Conservation (phyloP, 2,888 invertebrate genomes). For the Lasioglossum figueresi region DNA sequence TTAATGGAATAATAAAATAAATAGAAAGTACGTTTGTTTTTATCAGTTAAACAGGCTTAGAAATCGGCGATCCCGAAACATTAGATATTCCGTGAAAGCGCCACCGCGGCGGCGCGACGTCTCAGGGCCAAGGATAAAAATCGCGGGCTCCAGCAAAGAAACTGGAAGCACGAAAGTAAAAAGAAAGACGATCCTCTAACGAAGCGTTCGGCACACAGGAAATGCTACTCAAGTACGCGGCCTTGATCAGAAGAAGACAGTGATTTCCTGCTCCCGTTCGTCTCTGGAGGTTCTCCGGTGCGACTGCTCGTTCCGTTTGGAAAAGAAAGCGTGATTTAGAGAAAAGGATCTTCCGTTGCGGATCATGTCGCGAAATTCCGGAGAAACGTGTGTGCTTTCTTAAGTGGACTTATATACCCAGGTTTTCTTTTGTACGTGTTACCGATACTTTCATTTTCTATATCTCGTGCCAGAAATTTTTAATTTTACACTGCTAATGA, state of each 20-base stretch:
- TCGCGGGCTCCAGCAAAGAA: neutral
- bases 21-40: neutral
- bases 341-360: conserved; percentile 9
- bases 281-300: neutral
- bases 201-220: conserved; percentile 10
- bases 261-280: conserved; percentile 20
- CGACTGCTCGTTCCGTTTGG: conserved; percentile 7
- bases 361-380: conserved; percentile 26
- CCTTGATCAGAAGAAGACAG: conserved; percentile 25
- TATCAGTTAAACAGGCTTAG: neutral
- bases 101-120: neutral
- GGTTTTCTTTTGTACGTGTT: neutral
- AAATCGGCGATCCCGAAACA: neutral
- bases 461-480: neutral
- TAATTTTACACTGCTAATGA: neutral
- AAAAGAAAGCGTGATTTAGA: conserved; percentile 24
- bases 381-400: conserved; percentile 30
- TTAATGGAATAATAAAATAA: neutral
- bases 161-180: conserved; percentile 1
- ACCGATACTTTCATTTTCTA: neutral
- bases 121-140: neutral
- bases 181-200: neutral
- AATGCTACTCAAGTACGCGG: conserved; percentile 22
- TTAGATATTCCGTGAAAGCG: neutral
- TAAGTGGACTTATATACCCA: conserved; percentile 4